Evolutionary conservation across 2,888 invertebrate genomes (phyloP).

Genomic region (Ryuthela nishihirai): DNA sequence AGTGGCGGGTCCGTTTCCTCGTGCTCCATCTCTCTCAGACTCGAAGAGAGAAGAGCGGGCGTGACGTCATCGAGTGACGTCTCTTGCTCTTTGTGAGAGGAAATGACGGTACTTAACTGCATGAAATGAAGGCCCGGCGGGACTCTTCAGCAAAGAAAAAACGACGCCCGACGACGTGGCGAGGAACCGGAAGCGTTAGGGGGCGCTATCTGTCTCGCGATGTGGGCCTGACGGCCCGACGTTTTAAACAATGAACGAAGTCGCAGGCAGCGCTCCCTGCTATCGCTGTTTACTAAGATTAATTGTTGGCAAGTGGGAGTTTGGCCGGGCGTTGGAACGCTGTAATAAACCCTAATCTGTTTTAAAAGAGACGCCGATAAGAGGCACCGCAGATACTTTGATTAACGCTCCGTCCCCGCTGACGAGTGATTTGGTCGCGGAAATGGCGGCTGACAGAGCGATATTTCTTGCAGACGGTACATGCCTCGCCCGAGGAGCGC

Average conservation of each 20-base stretch:
- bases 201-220: background rate
- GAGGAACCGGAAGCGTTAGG: background rate
- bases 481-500: too few relatives aligned
- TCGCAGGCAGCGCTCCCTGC: slow-evolving; percentile 5
- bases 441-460: slow-evolving; percentile 31
- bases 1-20: too few relatives aligned
- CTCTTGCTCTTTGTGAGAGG: background rate
- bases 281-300: slow-evolving; percentile 37
- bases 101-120: background rate
- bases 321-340: slow-evolving; percentile 4
- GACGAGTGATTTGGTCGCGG: slow-evolving; percentile 28
- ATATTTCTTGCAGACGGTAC: slow-evolving; percentile 28
- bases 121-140: background rate
- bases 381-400: slow-evolving; percentile 30
- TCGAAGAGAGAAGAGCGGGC: too few relatives aligned
- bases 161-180: background rate
- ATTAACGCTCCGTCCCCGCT: slow-evolving; percentile 28
- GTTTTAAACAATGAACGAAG: slow-evolving; percentile 27
- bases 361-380: slow-evolving; percentile 36
- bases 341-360: slow-evolving; percentile 38
- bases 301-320: slow-evolving; percentile 23
- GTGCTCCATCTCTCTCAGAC: too few relatives aligned
- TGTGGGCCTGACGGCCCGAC: background rate
- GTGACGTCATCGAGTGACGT: background rate
- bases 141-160: background rate